Conservation (phyloP, 2,113 vertebrate genomes). For the Halcyon senegalensis region DNA sequence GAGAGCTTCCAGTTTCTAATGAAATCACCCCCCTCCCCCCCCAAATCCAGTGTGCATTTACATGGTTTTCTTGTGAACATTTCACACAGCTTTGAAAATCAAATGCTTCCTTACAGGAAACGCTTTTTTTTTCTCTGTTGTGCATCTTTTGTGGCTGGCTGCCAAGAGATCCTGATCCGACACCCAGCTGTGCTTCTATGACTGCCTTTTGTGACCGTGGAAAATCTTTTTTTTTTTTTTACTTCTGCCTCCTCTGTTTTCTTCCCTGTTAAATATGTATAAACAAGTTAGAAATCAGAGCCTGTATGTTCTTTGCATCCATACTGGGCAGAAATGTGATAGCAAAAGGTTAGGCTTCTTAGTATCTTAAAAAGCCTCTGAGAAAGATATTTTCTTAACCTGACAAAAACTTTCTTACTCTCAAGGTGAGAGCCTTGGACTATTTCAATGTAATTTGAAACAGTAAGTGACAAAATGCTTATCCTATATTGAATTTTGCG, state of each 20-base stretch:
- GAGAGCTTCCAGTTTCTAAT: conserved; percentile 39
- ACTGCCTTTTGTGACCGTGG: not conserved
- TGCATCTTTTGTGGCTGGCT: conserved; percentile 33
- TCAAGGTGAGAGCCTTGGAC: not conserved
- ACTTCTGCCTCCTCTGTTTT: not conserved
- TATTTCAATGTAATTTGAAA: not conserved
- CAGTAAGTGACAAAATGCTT: not conserved
- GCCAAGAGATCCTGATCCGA: conserved; percentile 20
- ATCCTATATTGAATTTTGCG: not conserved
- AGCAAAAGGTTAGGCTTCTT: not conserved
- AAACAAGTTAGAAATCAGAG: not conserved
- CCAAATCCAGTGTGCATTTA: conserved; percentile 23
- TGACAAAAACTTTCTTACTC: not conserved
- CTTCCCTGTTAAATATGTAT: not conserved
- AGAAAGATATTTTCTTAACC: not conserved
- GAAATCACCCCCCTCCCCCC: not conserved
- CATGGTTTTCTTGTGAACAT: conserved; percentile 54
- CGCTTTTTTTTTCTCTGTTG: conserved; percentile 26
- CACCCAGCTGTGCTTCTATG: conserved; percentile 47
- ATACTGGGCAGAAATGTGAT: not conserved
- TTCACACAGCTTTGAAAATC: conserved; percentile 57
- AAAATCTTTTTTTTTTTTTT: not conserved
- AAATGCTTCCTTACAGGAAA: conserved; percentile 62
- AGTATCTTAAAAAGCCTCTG: not conserved
- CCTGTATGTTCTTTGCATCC: not conserved